Conservation (phyloP, 2,888 invertebrate genomes). For the Allygus modestus region DNA sequence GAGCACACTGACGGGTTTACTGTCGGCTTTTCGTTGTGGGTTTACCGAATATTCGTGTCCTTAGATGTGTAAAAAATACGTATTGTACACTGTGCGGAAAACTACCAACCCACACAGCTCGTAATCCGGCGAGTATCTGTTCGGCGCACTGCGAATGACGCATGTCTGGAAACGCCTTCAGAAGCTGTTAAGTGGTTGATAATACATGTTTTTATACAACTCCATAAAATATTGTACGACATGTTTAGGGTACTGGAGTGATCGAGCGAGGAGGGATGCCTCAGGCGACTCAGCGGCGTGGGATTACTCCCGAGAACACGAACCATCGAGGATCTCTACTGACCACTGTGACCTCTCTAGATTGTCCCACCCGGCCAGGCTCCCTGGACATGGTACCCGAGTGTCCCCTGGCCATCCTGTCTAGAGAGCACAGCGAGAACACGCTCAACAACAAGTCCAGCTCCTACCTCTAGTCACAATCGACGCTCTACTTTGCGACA, state of each 20-base stretch:
- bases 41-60: too few species aligned
- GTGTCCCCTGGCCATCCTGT: slow-evolving; percentile 48
- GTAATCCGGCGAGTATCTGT: too few species aligned
- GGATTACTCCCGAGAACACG: slow-evolving; percentile 68
- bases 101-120: too few species aligned
- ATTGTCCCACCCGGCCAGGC: slow-evolving; percentile 67
- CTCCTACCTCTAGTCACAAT: slow-evolving; percentile 69
- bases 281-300: slow-evolving; percentile 68
- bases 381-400: slow-evolving; percentile 59
- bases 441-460: slow-evolving; percentile 10
- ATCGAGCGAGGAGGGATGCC: slow-evolving; percentile 74
- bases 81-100: too few species aligned
- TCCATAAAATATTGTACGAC: too few species aligned
- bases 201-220: too few species aligned
- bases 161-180: too few species aligned
- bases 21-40: too few species aligned
- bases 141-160: too few species aligned
- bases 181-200: too few species aligned
- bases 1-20: too few species aligned
- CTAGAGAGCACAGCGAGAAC: slow-evolving; percentile 45
- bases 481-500: neutral
- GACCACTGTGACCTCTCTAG: slow-evolving; percentile 74
- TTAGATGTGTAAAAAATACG: too few species aligned
- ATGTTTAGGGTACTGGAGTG: slow-evolving; percentile 66
- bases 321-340: slow-evolving; percentile 73